Evolutionary conservation across 2,888 invertebrate species (phyloP).

Genomic region (Drosophila testacea): DNA sequence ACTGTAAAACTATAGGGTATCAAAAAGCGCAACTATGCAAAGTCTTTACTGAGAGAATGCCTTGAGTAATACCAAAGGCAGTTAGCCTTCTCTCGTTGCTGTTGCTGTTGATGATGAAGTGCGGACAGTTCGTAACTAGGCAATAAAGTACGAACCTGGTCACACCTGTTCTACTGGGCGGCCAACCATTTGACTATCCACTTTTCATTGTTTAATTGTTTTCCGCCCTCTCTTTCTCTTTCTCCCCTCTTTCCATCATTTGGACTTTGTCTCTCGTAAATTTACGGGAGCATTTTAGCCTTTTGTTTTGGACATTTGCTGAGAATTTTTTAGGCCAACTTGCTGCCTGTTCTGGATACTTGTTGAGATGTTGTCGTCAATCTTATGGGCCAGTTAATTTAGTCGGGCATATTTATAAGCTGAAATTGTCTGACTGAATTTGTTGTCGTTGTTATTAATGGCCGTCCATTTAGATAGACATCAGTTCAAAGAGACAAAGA

Average conservation of each 20-base stretch:
- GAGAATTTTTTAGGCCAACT: constrained; percentile 29
- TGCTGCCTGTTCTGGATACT: constrained; percentile 18
- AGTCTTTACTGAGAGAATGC: constrained; percentile 4
- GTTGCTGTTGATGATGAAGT: constrained; percentile 59
- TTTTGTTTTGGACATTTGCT: constrained; percentile 46
- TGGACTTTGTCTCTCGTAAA: constrained; percentile 27
- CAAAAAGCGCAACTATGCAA: background rate
- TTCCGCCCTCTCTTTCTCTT: constrained; percentile 18
- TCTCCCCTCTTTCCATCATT: background rate
- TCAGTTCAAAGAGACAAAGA: constrained; percentile 27
- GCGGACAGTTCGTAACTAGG: constrained; percentile 66
- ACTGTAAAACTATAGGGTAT: constrained; percentile 37
- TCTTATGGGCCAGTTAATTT: constrained; percentile 66
- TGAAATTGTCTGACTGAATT: constrained; percentile 21
- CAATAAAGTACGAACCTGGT: constrained; percentile 59
- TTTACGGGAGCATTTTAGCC: constrained; percentile 58
- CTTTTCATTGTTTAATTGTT: constrained; percentile 75
- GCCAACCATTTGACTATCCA: constrained; percentile 62
- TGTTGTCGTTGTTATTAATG: constrained; percentile 56
- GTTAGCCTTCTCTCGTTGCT: constrained; percentile 36
- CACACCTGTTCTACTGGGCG: constrained; percentile 60
- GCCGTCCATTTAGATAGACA: constrained; percentile 45
- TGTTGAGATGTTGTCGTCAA: constrained; percentile 56
- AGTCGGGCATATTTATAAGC: constrained; percentile 52
- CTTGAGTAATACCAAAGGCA: constrained; percentile 49